Base-by-base conservation (phyloP, 1,140 invertebrate species). In the Cepaea nemoralis region DNA sequence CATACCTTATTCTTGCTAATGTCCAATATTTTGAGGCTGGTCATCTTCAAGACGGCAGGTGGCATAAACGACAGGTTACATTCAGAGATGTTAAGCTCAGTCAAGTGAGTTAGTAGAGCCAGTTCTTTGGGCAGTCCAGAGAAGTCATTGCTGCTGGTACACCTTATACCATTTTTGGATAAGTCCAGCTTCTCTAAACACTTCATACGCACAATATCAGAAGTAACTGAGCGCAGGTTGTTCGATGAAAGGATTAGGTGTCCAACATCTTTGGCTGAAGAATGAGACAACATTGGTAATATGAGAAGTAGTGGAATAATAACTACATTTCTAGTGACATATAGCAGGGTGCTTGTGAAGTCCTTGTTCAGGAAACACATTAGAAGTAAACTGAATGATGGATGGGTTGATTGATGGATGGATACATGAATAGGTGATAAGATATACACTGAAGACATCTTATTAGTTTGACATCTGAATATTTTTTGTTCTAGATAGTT, bases 11-110 rank as follows among this genome's bases (percentile, higher is more conserved):
- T 83, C n/a, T 80, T 73, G 70, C 83, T 83, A 39, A 83, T 63
- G 75, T 83, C 80, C 50, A 83, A 70, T 1, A 83, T 76, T 40
- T 85, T 84, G 22, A 92, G 85, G 31, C 71, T 85, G 48, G 74
- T 83, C 12, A 90, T 76, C 45, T 84, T 82, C 88, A 90, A 92
- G n/a, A 91, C 86, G 37, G 87, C 89, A 22, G 89, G 87, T 33
- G 91, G 91, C 16, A 92, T 84, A 70, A 87, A 89, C 1, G 85
- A 87, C 33, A 92, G 85, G 76, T 91, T 92, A 81, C 91, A 91
- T 81, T 92, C 91, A 24, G 90, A 88, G 14, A 92, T 86, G 73
- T 82, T 87, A 3, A 92, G 85, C 67, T 88, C 86, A 50, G 87
- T 80, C 2, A 92, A 85, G 35, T 87, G 85, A 0, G 76, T 82